A percentile compares a stretch with the other conserved stretches of the same genome.
Evolutionary conservation across 2,888 invertebrate genomes (phyloP).

Genomic region (Xiphydria camelus): DNA sequence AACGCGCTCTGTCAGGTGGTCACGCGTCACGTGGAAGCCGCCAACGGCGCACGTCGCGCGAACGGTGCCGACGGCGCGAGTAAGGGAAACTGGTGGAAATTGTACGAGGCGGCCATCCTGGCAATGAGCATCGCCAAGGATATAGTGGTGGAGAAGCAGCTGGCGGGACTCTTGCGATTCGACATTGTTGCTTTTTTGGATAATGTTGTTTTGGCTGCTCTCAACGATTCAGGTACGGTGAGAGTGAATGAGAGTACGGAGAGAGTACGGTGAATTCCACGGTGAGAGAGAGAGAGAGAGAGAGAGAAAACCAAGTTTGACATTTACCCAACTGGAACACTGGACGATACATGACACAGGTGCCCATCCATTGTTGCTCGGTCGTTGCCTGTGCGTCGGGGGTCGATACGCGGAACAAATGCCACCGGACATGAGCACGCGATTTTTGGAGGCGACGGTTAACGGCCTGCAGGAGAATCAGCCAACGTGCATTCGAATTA

Average conservation of each 20-base stretch:
- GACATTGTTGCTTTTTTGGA: constrained; percentile 56
- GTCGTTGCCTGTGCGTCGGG: constrained; percentile 63
- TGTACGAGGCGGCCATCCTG: constrained; percentile 68
- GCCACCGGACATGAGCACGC: constrained; percentile 57
- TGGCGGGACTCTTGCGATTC: constrained; percentile 44
- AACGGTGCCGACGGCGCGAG: constrained; percentile 33
- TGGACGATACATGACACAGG: constrained; percentile 29
- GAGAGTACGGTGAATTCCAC: too few relatives aligned
- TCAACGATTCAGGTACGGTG: constrained; percentile 58
- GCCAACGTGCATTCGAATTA: constrained; percentile 61
- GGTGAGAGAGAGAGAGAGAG: too few relatives aligned
- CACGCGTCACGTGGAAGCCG: constrained; percentile 65
- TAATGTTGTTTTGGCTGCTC: constrained; percentile 59
- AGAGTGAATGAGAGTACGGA: too few relatives aligned
- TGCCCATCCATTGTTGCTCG: constrained; percentile 61
- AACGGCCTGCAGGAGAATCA: constrained; percentile 61
- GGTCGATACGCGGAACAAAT: constrained; percentile 61
- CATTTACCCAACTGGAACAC: too few relatives aligned
- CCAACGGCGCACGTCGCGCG: constrained; percentile 59
- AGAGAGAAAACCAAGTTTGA: too few relatives aligned
- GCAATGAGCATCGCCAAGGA: constrained; percentile 64
- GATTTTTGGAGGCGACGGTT: constrained; percentile 62
- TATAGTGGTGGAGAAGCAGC: constrained; percentile 53
- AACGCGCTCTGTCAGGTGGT: constrained; percentile 64
- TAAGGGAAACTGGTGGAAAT: constrained; percentile 66